A percentile compares a stretch with the other conserved stretches of the same genome.
phyloP scores from a whole-genome alignment of 2,888 invertebrate genomes.

The Bombyx huttoni region DNA sequence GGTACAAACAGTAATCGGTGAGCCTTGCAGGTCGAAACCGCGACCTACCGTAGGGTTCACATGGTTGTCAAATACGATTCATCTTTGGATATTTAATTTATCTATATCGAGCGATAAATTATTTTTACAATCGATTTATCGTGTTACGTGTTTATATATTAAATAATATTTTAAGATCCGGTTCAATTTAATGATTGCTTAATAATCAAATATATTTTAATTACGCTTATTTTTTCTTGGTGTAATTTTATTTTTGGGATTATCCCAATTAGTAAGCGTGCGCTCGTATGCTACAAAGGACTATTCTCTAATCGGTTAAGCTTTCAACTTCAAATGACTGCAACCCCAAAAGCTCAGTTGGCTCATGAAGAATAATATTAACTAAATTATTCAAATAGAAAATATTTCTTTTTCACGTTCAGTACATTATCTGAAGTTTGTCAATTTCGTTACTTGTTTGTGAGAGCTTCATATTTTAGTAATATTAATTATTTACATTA shows the following conservation, averaged over 20 bases:
- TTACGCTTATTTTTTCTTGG: background rate
- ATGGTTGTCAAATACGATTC: slow-evolving; percentile 25
- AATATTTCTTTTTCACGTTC: background rate
- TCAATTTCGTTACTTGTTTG: no score
- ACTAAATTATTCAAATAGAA: background rate
- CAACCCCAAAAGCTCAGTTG: background rate
- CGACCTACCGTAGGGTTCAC: slow-evolving; percentile 59
- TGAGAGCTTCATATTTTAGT: no score
- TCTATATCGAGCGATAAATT: slow-evolving; percentile 7
- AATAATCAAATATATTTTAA: no score
- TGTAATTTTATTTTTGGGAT: slow-evolving; percentile 14
- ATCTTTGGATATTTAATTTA: slow-evolving; percentile 14
- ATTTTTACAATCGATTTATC: slow-evolving; percentile 2
- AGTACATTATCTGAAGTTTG: background rate
- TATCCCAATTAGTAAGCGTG: slow-evolving; percentile 24
- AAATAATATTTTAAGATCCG: no score
- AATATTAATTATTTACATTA: no score
- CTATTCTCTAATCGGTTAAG: slow-evolving; percentile 17
- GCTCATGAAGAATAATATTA: background rate
- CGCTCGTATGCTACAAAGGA: slow-evolving; percentile 18
- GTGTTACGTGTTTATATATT: no score
- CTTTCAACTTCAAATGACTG: background rate
- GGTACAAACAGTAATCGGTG: slow-evolving; percentile 47
- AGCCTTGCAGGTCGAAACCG: slow-evolving; percentile 47
- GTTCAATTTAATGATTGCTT: no score